phyloP scores from a whole-genome alignment of 1,140 invertebrate species.

The Manduca sexta region DNA sequence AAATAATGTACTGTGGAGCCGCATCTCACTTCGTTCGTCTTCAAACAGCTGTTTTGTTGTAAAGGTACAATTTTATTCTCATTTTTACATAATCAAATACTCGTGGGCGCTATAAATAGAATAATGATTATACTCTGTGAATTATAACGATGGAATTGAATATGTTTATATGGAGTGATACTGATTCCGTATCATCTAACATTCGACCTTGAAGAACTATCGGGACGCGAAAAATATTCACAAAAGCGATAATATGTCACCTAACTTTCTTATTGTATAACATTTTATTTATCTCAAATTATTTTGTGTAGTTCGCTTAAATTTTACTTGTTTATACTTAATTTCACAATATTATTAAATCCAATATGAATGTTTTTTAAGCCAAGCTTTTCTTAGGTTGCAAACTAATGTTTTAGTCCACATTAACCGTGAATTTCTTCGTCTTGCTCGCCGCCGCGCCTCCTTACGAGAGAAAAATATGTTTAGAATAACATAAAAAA shows the following conservation, averaged over 20 bases:
- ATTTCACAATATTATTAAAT: no score
- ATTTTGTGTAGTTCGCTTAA: no score
- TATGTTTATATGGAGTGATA: conserved; percentile 1
- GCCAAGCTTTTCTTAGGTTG: no score
- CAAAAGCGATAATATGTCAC: neutral
- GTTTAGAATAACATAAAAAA: neutral
- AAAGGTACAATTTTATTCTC: conserved; percentile 38
- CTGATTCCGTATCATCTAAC: conserved; percentile 12
- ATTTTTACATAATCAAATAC: neutral
- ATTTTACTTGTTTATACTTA: no score
- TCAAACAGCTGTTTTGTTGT: conserved; percentile 51
- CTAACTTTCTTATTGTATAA: neutral
- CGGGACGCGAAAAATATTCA: neutral
- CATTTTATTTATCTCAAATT: no score
- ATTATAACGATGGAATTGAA: no score
- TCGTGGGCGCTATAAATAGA: no score
- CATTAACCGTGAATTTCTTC: neutral
- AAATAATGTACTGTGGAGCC: conserved; percentile 26
- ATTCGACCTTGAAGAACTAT: conserved; percentile 9
- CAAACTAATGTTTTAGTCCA: no score
- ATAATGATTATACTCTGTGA: no score
- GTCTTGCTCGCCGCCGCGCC: no score
- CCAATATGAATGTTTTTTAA: no score
- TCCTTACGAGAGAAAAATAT: neutral
- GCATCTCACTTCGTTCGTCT: conserved; percentile 12